Base-by-base conservation (phyloP, 2,113 vertebrate genomes). In the Mus spicilegus region DNA sequence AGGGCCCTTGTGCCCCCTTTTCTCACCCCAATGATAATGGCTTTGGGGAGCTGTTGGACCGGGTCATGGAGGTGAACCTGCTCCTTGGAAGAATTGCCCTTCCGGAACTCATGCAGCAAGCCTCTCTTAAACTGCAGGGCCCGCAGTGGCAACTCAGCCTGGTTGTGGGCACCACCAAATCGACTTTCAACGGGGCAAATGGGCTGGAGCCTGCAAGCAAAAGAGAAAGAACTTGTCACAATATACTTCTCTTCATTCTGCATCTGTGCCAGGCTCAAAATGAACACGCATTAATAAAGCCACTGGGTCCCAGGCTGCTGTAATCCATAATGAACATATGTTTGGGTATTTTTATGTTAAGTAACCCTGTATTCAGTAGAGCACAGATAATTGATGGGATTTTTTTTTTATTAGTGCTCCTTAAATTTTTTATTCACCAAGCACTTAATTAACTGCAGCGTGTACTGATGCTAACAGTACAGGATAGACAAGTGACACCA, bases 21-120 rank as follows among this genome's bases (percentile, higher is more conserved):
- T 90, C 99, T 98, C 80, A 99, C 99, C 13, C 99, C 99, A 0
- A 99, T 99, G 98, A 99, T 99, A 94, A 99, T 99, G 98, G 99
- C 99, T 96, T 98, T 99, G 75, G 99, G 99, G 96, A 99, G 99
- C 96, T 99, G 99, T 98, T 99, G 99, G 93, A 99, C 99, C 97
- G 99, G 98, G 95, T 99, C 99, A 98, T 99, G 99, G 95, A 99
- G 99, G 91, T 94, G 98, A 94, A 99, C 99, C 98, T 99, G 99
- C 96, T 99, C 99, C 97, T 99, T 99, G 93, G 99, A 99, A 94
- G 98, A 97, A 97, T 99, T 99, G 95, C 99, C 99, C 92, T 99
- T 99, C 46, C 98, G 99, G 87, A 99, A 99, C 93, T 99, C 99
- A 2, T 99, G 99, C 76, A 99, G 98, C 76, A 99, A 98, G 33